Conservation (phyloP, 2,797 vertebrate species). For the Pogonophryne albipinna region DNA sequence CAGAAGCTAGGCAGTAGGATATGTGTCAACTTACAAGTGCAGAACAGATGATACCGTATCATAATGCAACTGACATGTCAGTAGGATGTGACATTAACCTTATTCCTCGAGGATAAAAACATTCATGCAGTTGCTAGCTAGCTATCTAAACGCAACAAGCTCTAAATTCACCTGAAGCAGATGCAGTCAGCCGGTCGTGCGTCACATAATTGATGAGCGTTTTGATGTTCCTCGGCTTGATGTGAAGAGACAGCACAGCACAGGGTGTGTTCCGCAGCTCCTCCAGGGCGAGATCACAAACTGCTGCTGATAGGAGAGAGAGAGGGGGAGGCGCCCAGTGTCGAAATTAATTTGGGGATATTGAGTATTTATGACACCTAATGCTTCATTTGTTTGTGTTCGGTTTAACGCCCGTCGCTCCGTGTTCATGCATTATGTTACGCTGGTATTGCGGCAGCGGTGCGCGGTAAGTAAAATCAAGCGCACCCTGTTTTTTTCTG, state of each 20-base stretch:
- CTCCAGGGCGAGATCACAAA: constrained; percentile 41
- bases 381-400: constrained; percentile 16
- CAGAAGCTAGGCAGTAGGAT: background rate
- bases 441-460: fast-evolving
- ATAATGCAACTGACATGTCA: constrained; percentile 8
- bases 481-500: background rate
- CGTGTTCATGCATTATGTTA: fast-evolving
- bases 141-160: constrained; percentile 22
- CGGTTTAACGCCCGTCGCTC: constrained; percentile 1
- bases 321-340: constrained; percentile 21
- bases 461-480: background rate
- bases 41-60: background rate
- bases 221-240: constrained; percentile 8
- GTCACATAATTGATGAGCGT: constrained; percentile 53
- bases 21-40: background rate
- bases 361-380: constrained; percentile 29
- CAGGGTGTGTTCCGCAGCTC: constrained; percentile 53
- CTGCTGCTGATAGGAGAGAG: constrained; percentile 37
- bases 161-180: constrained; percentile 51
- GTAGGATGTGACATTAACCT: background rate
- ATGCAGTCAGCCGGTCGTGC: constrained; percentile 57
- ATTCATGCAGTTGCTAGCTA: constrained; percentile 31
- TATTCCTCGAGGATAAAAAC: constrained; percentile 6
- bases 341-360: constrained; percentile 55
- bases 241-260: constrained; percentile 5